These are phyloP conservation scores for Toxotes lorentzi DNA, from an alignment of 2,797 vertebrate species.

Conservation along the genomic window DNA sequence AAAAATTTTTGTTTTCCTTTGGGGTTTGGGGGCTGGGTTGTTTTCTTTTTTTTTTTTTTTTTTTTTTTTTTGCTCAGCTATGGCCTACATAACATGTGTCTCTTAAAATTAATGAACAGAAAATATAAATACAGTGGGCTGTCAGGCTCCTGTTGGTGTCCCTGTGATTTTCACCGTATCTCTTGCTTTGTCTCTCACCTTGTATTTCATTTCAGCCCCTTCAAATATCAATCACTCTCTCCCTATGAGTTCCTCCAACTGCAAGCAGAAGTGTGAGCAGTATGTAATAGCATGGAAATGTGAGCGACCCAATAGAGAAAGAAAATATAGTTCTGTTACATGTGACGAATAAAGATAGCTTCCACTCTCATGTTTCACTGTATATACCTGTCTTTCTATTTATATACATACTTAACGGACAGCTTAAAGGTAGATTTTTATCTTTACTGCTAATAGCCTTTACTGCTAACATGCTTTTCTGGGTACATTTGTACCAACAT, in stretches of 20 bases:
- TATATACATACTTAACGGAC: neutral
- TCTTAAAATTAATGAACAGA: constrained; percentile 27
- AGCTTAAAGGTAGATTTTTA: neutral
- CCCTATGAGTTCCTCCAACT: constrained; percentile 19
- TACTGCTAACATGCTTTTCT: neutral
- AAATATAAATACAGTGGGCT: neutral
- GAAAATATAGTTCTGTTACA: constrained; percentile 33
- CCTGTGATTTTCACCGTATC: constrained; percentile 26
- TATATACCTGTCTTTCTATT: neutral
- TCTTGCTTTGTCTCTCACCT: constrained; percentile 41
- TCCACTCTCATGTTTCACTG: neutral
- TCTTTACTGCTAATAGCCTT: neutral
- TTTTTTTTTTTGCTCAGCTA: constrained; percentile 17
- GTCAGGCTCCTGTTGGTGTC: neutral
- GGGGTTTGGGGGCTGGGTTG: too few species aligned
- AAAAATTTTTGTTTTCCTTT: constrained; percentile 52
- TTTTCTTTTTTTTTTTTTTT: constrained; percentile 3
- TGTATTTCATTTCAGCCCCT: constrained; percentile 48
- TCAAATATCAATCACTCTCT: constrained; percentile 35
- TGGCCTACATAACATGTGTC: neutral
- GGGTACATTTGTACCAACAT: neutral
- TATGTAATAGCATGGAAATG: constrained; percentile 44
- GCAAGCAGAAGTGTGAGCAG: constrained; percentile 23
- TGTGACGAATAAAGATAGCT: constrained; percentile 34
- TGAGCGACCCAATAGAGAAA: constrained; percentile 22